phyloP scores from a whole-genome alignment of 1,140 invertebrate species.

The Chymomyza costata region DNA sequence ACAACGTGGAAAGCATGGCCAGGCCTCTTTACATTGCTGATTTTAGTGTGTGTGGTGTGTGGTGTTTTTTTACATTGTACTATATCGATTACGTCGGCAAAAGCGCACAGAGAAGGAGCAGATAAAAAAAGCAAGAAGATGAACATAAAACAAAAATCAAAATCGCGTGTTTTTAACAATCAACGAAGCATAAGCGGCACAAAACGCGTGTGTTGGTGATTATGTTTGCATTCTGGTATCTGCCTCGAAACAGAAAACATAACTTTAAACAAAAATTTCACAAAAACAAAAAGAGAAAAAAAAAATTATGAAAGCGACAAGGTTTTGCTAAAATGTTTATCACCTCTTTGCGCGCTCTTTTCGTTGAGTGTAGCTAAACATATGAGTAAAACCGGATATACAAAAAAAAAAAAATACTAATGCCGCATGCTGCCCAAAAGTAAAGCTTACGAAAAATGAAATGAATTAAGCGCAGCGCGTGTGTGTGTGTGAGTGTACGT shows the following conservation, averaged over 20 bases:
- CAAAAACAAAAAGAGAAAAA: slow-evolving; percentile 16
- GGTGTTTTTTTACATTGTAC: slow-evolving; percentile 35
- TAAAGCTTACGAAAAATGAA: slow-evolving; percentile 41
- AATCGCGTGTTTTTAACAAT: slow-evolving; percentile 44
- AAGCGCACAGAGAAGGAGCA: slow-evolving; percentile 21
- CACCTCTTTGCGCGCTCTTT: too few relatives aligned
- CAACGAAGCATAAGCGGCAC: slow-evolving; percentile 11
- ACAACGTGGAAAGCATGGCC: neutral
- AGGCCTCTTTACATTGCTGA: slow-evolving; percentile 1
- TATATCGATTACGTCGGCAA: slow-evolving; percentile 58
- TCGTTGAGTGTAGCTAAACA: too few relatives aligned
- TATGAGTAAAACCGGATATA: slow-evolving; percentile 64
- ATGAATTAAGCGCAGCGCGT: slow-evolving; percentile 45
- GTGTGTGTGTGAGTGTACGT: slow-evolving; percentile 19
- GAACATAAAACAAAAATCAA: slow-evolving; percentile 30
- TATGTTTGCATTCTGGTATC: slow-evolving; percentile 10
- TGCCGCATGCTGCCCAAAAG: slow-evolving; percentile 30
- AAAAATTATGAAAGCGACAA: slow-evolving; percentile 64
- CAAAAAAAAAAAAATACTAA: slow-evolving; percentile 32
- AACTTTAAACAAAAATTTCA: slow-evolving; percentile 48
- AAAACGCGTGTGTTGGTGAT: slow-evolving; percentile 21
- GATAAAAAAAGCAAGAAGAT: slow-evolving; percentile 31
- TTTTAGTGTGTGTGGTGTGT: slow-evolving; percentile 31
- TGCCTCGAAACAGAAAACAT: slow-evolving; percentile 14
- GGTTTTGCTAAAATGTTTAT: slow-evolving; percentile 4